Evolutionary conservation across 2,113 vertebrate species (phyloP).

Genomic region (Entomyzon cyanotis): DNA sequence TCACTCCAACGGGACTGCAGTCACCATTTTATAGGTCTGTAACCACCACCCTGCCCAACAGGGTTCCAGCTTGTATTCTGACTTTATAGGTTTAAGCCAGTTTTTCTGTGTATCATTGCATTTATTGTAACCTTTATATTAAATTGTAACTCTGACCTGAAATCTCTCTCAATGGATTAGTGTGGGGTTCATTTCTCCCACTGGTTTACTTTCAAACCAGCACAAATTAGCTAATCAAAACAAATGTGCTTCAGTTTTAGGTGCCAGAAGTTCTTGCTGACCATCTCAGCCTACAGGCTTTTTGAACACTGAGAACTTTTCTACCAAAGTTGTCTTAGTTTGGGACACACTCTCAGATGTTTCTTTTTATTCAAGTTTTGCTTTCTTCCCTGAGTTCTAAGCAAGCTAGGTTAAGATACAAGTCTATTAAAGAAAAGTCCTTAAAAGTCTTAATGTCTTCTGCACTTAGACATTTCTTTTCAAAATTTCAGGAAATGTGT

Average conservation of each 20-base stretch:
- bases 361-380: not conserved
- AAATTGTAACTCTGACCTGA: not conserved
- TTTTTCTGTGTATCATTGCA: not conserved
- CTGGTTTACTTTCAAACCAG: not conserved
- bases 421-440: not conserved
- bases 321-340: not conserved
- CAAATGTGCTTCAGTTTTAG: not conserved
- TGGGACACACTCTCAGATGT: not conserved
- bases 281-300: not conserved
- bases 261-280: not conserved
- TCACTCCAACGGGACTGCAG: too few relatives aligned
- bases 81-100: not conserved
- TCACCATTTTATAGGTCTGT: not conserved
- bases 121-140: not conserved
- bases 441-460: not conserved
- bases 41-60: not conserved
- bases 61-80: not conserved
- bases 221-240: not conserved
- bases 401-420: not conserved
- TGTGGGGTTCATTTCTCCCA: not conserved
- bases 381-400: not conserved
- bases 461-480: not conserved
- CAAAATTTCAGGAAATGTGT: not conserved
- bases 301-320: not conserved
- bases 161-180: not conserved